Percentiles rank a stretch among this genome's conserved stretches.
phyloP scores from a whole-genome alignment of 2,113 vertebrate genomes.

The Mastomys natalensis region DNA sequence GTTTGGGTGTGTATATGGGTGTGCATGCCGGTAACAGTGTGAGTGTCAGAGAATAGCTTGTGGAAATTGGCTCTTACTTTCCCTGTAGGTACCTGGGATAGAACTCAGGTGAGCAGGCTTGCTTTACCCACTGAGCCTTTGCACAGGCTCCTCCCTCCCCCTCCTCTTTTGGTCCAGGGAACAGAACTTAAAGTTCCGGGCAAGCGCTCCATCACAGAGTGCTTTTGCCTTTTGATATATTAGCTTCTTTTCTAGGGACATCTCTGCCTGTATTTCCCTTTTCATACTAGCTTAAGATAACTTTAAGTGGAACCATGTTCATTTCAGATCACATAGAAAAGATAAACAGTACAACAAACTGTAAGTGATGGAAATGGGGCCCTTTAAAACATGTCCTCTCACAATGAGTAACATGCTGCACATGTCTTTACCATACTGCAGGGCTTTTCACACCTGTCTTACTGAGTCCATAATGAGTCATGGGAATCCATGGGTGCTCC shows the following conservation, averaged over 20 bases:
- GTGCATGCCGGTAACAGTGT: no score
- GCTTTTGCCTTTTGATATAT: background rate
- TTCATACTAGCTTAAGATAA: background rate
- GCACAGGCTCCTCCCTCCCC: background rate
- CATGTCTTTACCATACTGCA: background rate
- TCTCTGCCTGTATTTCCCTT: background rate
- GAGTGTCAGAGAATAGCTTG: background rate
- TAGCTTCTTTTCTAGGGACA: background rate
- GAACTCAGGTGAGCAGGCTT: background rate
- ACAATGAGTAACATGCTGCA: background rate
- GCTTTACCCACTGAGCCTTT: background rate
- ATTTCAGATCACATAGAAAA: slow-evolving; percentile 24
- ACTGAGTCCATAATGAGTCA: background rate
- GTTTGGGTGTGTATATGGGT: background rate
- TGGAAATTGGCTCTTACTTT: background rate
- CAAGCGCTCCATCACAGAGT: background rate
- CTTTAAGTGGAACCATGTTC: slow-evolving; percentile 34
- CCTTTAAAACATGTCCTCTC: background rate
- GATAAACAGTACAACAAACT: background rate
- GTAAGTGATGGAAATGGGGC: background rate
- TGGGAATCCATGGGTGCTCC: background rate
- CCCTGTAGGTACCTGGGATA: background rate
- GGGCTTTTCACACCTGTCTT: background rate
- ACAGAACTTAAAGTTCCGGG: background rate
- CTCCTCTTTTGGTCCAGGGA: background rate